Base-by-base conservation (phyloP, 2,888 invertebrate genomes). In the Enchytraeus crypticus region DNA sequence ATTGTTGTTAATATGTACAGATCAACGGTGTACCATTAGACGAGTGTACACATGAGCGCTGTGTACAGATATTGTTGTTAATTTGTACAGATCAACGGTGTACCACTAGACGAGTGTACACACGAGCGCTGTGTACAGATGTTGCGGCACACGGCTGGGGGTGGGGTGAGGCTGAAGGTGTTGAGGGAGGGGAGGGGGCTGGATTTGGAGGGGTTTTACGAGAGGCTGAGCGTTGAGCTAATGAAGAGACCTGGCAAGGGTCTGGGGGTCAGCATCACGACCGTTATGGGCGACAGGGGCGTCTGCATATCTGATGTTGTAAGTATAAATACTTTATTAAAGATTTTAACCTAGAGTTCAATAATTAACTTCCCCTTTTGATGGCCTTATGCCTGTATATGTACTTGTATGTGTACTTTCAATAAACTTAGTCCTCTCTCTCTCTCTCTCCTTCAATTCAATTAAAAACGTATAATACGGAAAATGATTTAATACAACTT, bases 231-330 rank as follows among this genome's bases (percentile, higher is more conserved):
- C 2, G 86, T 92, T 2, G 93, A 95, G 67, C 81, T 96, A 59
- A 81, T 86, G 53, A 90, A 90, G 77, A 93, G 93, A 78, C 84
- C 89, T 0, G 92, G 92, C 53, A 89, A 90, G 77, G 92, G 79
- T 21, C 74, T 79, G 21, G 79, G 79, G 0, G 82, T 97, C 66
- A 89, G 90, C 65, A 85, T 93, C 67, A 86, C 90, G 11, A 89
- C 88, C 3, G 21, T 43, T 5, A 33, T 14, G 27, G 46, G 46
- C 57, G 23, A 5, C 5, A 23, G 26, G 23, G 57, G 57, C 27
- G 32, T 57, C 46, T n/a, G 26, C 32, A 57, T 57, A 29, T 57
- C 57, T 45, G 57, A 57, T 32, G 46, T 57, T 8, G 57, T 57
- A 1, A 54, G 55, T 21, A 38, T 14, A 26, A 14, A 11, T 8